phyloP scores from a whole-genome alignment of 1,140 invertebrate species.

The Plutomurus gul region DNA sequence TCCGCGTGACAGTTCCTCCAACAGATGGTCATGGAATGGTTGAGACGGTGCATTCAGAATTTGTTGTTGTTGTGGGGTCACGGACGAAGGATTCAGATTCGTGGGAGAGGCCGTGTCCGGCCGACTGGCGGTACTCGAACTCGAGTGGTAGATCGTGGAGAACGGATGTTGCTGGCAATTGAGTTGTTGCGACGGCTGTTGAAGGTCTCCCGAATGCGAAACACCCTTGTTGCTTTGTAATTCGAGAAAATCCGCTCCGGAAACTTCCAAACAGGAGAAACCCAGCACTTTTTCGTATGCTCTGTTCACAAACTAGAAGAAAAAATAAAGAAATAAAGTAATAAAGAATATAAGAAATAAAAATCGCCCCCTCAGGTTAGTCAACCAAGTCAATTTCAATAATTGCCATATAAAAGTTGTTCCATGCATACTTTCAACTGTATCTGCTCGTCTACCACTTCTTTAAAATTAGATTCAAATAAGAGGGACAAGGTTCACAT shows the following conservation, averaged over 20 bases:
- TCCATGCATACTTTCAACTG: too few species aligned
- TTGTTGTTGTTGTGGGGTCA: conserved; percentile 51
- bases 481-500: too few species aligned
- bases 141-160: not conserved
- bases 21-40: conserved; percentile 66
- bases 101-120: conserved; percentile 25
- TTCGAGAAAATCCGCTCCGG: conserved; percentile 70
- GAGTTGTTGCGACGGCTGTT: not conserved
- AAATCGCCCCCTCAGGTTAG: too few species aligned
- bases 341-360: too few species aligned
- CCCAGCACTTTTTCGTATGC: conserved; percentile 76
- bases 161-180: not conserved
- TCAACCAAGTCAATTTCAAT: too few species aligned
- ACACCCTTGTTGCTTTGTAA: conserved; percentile 53
- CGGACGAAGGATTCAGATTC: conserved; percentile 53
- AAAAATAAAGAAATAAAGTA: conserved; percentile 33
- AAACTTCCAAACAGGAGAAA: conserved; percentile 73
- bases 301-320: conserved; percentile 76
- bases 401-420: too few species aligned
- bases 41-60: conserved; percentile 8
- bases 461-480: too few species aligned
- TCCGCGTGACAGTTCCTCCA: conserved; percentile 71
- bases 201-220: not conserved
- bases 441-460: too few species aligned
- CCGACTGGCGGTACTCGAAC: not conserved